Percentiles rank a stretch among this genome's conserved stretches.
Evolutionary conservation across 2,113 vertebrate genomes (phyloP).

Genomic region (Meriones unguiculatus): DNA sequence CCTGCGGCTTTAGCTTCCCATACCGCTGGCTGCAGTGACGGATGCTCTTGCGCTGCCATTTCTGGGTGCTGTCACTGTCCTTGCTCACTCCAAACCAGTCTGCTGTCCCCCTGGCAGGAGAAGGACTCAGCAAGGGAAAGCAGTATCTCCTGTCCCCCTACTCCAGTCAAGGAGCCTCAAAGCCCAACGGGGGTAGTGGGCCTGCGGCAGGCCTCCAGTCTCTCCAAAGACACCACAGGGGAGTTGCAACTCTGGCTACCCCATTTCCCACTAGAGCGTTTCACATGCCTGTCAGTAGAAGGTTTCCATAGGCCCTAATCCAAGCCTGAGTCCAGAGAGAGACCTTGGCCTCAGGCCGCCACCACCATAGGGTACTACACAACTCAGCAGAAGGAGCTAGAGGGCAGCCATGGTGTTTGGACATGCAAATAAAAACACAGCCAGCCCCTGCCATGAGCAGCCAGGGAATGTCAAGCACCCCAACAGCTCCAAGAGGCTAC

Average conservation of each 20-base stretch:
- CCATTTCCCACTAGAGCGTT: background rate
- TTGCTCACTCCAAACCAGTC: constrained; percentile 99
- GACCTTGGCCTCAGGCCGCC: background rate
- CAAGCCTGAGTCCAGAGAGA: background rate
- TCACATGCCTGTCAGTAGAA: background rate
- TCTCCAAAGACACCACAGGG: background rate
- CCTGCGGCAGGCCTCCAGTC: background rate
- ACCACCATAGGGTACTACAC: background rate
- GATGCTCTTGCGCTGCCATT: constrained; percentile 98
- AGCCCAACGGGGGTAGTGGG: background rate
- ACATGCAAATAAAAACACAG: background rate
- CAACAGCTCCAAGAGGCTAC: background rate
- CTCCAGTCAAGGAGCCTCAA: background rate
- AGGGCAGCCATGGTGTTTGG: background rate
- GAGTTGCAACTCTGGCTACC: background rate
- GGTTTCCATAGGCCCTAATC: background rate
- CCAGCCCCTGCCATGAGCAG: background rate
- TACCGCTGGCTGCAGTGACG: constrained; percentile 98
- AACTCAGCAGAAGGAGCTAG: background rate
- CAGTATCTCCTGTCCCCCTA: background rate
- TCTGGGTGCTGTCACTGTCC: constrained; percentile 95
- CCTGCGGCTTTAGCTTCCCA: constrained; percentile 97
- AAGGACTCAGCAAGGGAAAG: constrained; percentile 22
- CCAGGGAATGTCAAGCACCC: background rate
- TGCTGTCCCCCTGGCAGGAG: constrained; percentile 93